A percentile compares a stretch with the other conserved stretches of the same genome.
Evolutionary conservation across 2,113 vertebrate genomes (phyloP).

Genomic region (Cairina moschata): DNA sequence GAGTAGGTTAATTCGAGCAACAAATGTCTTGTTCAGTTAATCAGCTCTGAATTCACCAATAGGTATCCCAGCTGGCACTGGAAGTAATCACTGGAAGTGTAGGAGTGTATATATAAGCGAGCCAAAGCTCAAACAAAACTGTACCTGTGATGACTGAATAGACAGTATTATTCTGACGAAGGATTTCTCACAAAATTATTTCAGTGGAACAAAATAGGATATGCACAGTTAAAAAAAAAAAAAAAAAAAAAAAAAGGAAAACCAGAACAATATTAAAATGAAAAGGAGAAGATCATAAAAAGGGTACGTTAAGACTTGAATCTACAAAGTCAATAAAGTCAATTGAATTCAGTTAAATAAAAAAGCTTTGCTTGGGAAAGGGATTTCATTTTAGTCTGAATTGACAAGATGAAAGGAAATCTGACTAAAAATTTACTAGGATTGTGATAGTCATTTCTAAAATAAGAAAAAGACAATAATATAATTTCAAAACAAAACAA

Average conservation of each 20-base stretch:
- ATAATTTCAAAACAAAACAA: slow-evolving; percentile 3
- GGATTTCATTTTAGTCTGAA: slow-evolving; percentile 20
- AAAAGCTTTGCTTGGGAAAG: background rate
- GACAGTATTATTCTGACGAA: slow-evolving; percentile 27
- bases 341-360: slow-evolving; percentile 25
- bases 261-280: slow-evolving; percentile 21
- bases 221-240: slow-evolving; percentile 3
- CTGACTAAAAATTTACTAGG: background rate
- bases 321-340: background rate
- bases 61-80: slow-evolving; percentile 62
- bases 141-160: slow-evolving; percentile 24
- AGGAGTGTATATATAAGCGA: slow-evolving; percentile 24
- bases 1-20: slow-evolving; percentile 54
- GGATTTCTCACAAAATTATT: slow-evolving; percentile 35
- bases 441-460: background rate
- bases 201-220: slow-evolving; percentile 40
- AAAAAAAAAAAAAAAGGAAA: slow-evolving; percentile 1
- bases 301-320: slow-evolving; percentile 13
- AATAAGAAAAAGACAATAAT: background rate
- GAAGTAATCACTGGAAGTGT: slow-evolving; percentile 39
- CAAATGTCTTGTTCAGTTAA: slow-evolving; percentile 53
- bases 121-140: slow-evolving; percentile 30
- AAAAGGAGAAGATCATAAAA: slow-evolving; percentile 9
- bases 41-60: slow-evolving; percentile 51
- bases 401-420: background rate